Conservation (phyloP, 2,797 vertebrate genomes). For the Pogoniulus pusillus region DNA sequence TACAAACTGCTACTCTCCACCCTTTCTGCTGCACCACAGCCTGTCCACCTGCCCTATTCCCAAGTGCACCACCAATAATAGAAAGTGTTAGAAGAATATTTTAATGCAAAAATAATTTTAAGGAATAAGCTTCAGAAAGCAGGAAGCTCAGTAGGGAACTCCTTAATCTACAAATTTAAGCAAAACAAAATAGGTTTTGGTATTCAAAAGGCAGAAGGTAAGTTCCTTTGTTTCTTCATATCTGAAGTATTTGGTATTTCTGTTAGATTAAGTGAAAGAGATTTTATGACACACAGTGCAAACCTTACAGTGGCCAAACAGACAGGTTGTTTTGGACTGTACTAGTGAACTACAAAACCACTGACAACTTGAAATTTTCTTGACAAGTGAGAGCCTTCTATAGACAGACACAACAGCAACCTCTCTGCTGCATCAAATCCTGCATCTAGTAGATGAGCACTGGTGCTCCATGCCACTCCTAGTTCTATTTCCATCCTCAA, state of each 20-base stretch:
- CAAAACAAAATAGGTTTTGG: background rate
- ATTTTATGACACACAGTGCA: background rate
- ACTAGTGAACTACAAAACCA: background rate
- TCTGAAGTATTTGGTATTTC: background rate
- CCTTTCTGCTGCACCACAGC: too few relatives aligned
- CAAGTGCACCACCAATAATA: background rate
- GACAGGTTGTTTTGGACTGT: background rate
- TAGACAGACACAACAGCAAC: background rate
- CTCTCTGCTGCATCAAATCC: background rate
- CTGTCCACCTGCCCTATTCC: too few relatives aligned
- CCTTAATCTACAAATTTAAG: background rate
- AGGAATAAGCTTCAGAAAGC: background rate
- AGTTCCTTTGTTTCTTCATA: background rate
- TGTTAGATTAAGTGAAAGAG: background rate
- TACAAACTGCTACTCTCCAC: too few relatives aligned
- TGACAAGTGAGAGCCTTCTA: background rate
- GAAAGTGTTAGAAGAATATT: background rate
- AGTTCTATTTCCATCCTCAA: background rate
- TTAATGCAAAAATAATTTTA: background rate
- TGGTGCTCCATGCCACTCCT: background rate
- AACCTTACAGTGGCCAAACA: background rate
- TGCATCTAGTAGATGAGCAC: background rate
- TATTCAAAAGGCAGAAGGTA: background rate
- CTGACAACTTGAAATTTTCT: background rate
- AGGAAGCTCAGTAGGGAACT: background rate